Conservation (phyloP, 2,888 invertebrate species). For the Vannuccia rotundouncinata region DNA sequence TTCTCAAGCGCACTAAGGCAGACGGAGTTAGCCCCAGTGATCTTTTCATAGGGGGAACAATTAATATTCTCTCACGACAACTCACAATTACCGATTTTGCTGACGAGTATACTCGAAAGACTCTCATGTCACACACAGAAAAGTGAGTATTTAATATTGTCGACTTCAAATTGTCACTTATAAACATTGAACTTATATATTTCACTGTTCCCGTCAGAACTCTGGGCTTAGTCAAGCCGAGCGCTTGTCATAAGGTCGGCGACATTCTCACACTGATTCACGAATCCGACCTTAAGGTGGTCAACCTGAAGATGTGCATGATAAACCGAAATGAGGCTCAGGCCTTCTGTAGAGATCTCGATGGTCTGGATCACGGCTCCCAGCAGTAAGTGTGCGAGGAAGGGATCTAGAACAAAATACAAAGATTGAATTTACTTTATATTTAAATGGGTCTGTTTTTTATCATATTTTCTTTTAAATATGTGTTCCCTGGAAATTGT, state of each 20-base stretch:
- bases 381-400: not conserved
- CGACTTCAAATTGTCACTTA: not conserved
- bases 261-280: conserved; percentile 67
- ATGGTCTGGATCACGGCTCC: not conserved
- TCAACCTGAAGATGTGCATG: conserved; percentile 68
- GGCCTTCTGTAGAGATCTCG: not conserved
- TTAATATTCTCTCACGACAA: conserved; percentile 56
- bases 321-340: conserved; percentile 56
- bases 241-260: conserved; percentile 66
- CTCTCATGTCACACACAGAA: conserved; percentile 52
- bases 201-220: conserved; percentile 61
- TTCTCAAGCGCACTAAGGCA: conserved; percentile 54
- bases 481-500: too few species aligned
- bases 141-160: conserved; percentile 48
- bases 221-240: conserved; percentile 71
- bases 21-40: conserved; percentile 51
- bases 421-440: too few species aligned
- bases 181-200: too few species aligned
- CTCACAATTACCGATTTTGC: conserved; percentile 57
- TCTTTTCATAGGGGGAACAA: conserved; percentile 56
- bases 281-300: conserved; percentile 61
- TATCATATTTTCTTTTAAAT: too few species aligned
- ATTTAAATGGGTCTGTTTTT: too few species aligned
- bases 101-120: conserved; percentile 55
- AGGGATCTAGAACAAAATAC: too few species aligned